Conservation (phyloP, 2,113 vertebrate species). For the Dromiciops gliroides region DNA sequence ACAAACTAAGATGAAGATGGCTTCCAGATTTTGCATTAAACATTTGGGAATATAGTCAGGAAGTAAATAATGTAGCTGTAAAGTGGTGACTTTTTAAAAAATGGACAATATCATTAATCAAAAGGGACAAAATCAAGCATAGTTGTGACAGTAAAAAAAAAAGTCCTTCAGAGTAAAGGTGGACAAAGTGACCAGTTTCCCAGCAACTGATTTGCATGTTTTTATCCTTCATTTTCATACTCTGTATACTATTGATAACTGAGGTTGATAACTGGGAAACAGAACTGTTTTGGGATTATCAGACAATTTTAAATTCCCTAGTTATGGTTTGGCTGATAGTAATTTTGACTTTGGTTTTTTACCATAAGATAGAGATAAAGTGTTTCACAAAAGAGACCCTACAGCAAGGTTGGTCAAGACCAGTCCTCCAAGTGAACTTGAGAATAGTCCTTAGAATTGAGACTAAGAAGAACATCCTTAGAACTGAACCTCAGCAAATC, state of each 20-base stretch:
- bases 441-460: not conserved
- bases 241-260: not conserved
- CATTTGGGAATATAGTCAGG: not conserved
- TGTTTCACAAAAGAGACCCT: not conserved
- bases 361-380: not conserved
- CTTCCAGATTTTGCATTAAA: not conserved
- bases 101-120: not conserved
- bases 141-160: not conserved
- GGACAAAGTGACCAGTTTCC: not conserved
- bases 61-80: not conserved
- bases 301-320: not conserved
- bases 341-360: not conserved
- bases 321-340: not conserved
- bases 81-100: not conserved
- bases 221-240: too few species aligned
- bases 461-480: not conserved
- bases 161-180: not conserved
- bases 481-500: not conserved
- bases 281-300: not conserved
- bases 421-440: not conserved
- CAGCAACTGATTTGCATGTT: not conserved
- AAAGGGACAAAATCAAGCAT: not conserved
- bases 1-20: not conserved
- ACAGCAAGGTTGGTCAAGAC: not conserved
- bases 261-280: not conserved